These are phyloP conservation scores for Brachionichthys hirsutus DNA, from an alignment of 2,113 vertebrate genomes.

Conservation along the genomic window DNA sequence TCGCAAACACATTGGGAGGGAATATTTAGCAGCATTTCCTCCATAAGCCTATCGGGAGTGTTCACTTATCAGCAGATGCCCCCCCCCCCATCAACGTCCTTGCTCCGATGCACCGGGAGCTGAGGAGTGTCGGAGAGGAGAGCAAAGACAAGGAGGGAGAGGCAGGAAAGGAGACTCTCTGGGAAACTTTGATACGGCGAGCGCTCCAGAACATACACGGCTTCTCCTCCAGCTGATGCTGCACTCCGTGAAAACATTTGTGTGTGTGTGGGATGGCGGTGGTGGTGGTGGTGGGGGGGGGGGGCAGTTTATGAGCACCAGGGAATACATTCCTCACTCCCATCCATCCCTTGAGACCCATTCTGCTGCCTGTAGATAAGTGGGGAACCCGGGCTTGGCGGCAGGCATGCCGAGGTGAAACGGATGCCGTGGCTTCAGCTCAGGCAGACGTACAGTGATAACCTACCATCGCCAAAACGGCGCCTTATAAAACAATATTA, in stretches of 20 bases:
- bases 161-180: constrained; percentile 48
- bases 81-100: constrained; percentile 63
- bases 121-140: constrained; percentile 35
- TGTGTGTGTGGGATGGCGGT: no score
- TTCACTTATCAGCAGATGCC: constrained; percentile 69
- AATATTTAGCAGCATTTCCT: constrained; percentile 48
- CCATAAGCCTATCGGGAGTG: constrained; percentile 58
- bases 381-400: constrained; percentile 54
- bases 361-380: constrained; percentile 72
- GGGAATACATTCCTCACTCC: constrained; percentile 48
- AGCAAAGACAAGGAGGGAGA: constrained; percentile 15
- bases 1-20: constrained; percentile 24
- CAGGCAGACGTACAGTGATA: constrained; percentile 7
- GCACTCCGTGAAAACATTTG: constrained; percentile 53
- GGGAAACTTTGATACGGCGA: constrained; percentile 58
- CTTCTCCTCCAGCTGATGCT: constrained; percentile 53
- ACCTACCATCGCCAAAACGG: constrained; percentile 32
- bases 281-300: constrained; percentile 27
- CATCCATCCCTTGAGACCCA: constrained; percentile 42
- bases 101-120: constrained; percentile 49
- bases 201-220: constrained; percentile 61
- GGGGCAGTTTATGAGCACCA: constrained; percentile 14
- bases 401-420: constrained; percentile 44
- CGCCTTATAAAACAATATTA: constrained; percentile 45
- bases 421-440: constrained; percentile 45